Evolutionary conservation across 2,888 invertebrate genomes (phyloP).

Genomic region (Vannuccia rotundouncinata): DNA sequence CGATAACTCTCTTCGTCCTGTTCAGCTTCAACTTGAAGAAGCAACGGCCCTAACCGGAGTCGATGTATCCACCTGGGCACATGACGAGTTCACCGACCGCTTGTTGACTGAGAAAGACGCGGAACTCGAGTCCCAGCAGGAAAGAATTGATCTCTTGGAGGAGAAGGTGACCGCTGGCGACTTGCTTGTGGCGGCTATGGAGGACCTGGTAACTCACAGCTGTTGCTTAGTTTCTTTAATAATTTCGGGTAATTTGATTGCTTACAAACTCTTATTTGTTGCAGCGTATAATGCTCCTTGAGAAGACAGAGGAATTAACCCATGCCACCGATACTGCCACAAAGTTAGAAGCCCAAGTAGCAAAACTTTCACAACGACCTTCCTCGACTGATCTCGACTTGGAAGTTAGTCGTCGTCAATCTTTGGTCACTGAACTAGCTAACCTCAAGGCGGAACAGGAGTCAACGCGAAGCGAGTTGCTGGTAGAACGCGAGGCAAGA

Average conservation of each 20-base stretch:
- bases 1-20: no score
- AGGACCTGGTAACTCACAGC: conserved; percentile 13
- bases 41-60: background rate
- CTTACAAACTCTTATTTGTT: no score
- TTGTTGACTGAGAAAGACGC: background rate
- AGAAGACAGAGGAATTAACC: no score
- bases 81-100: background rate
- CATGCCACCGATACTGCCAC: no score
- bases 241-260: no score
- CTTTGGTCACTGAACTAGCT: no score
- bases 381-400: no score
- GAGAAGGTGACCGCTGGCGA: background rate
- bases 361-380: no score
- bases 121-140: background rate
- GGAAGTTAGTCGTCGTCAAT: no score
- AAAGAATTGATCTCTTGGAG: background rate
- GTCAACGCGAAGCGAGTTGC: background rate
- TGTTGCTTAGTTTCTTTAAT: no score
- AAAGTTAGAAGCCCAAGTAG: no score
- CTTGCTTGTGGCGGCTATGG: background rate
- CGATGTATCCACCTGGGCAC: background rate
- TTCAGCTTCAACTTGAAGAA: background rate
- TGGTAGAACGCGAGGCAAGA: background rate
- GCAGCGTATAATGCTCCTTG: no score
- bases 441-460: background rate